A percentile compares a stretch with the other conserved stretches of the same genome.
Evolutionary conservation across 2,113 vertebrate species (phyloP).

Genomic region (Eira barbara): DNA sequence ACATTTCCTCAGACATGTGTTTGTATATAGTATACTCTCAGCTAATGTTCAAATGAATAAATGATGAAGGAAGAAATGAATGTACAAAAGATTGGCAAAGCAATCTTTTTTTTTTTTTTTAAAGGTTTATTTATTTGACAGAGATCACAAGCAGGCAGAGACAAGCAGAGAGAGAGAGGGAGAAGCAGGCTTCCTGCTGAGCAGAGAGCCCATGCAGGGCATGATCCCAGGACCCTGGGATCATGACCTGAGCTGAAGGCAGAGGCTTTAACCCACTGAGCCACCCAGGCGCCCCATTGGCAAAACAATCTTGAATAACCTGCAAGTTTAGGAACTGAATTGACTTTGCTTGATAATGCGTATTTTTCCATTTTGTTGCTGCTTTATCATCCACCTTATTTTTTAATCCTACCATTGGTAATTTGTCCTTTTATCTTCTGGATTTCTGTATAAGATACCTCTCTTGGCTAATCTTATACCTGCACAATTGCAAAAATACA

Average conservation of each 20-base stretch:
- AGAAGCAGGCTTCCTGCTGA: too few species aligned
- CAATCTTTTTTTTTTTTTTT: background rate
- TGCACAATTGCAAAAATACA: background rate
- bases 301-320: background rate
- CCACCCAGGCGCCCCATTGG: background rate
- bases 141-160: too few species aligned
- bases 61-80: background rate
- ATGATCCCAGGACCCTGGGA: too few species aligned
- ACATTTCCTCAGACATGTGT: background rate
- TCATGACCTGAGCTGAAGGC: too few species aligned
- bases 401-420: background rate
- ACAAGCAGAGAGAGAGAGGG: too few species aligned
- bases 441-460: background rate
- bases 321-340: background rate
- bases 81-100: background rate
- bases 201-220: too few species aligned
- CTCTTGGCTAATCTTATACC: background rate
- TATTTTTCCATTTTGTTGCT: background rate
- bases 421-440: background rate
- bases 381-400: background rate
- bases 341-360: background rate
- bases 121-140: too few species aligned
- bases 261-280: too few species aligned
- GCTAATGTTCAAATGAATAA: background rate
- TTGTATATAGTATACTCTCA: background rate